Conservation (phyloP, 2,888 invertebrate genomes). For the Gastracanthus pulcherrimus region DNA sequence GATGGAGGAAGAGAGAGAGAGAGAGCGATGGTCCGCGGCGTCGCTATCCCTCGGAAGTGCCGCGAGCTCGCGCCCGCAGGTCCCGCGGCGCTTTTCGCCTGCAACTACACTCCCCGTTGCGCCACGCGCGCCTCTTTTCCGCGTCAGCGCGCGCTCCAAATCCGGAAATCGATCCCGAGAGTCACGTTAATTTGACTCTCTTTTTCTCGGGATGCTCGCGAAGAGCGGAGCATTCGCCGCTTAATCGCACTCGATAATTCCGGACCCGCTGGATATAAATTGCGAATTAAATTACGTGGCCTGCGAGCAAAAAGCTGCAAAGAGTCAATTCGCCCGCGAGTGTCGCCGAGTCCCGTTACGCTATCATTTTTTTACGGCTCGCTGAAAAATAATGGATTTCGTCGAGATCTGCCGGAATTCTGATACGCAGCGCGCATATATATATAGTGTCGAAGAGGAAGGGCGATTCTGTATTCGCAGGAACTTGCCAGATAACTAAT, state of each 20-base stretch:
- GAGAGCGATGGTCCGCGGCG: constrained; percentile 50
- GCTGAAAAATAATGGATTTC: background rate
- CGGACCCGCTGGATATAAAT: constrained; percentile 48
- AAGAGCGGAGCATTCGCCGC: constrained; percentile 42
- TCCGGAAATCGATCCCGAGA: constrained; percentile 67
- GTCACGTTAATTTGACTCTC: constrained; percentile 60
- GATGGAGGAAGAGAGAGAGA: background rate
- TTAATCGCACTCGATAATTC: constrained; percentile 65
- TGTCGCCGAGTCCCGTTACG: background rate
- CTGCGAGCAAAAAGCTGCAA: constrained; percentile 18
- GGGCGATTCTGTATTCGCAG: too few species aligned
- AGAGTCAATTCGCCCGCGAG: constrained; percentile 15
- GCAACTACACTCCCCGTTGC: background rate
- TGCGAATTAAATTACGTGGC: constrained; percentile 43
- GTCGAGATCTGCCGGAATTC: background rate
- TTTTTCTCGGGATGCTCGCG: too few species aligned
- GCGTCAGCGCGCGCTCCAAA: constrained; percentile 53
- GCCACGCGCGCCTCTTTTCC: constrained; percentile 25
- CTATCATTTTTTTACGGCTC: constrained; percentile 6
- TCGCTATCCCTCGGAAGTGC: background rate
- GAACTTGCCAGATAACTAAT: too few species aligned
- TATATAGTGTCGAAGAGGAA: too few species aligned
- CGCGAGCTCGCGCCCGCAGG: background rate
- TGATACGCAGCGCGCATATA: too few species aligned
- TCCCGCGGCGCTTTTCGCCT: background rate